phyloP scores from a whole-genome alignment of 2,113 vertebrate species.

The Cynocephalus volans region DNA sequence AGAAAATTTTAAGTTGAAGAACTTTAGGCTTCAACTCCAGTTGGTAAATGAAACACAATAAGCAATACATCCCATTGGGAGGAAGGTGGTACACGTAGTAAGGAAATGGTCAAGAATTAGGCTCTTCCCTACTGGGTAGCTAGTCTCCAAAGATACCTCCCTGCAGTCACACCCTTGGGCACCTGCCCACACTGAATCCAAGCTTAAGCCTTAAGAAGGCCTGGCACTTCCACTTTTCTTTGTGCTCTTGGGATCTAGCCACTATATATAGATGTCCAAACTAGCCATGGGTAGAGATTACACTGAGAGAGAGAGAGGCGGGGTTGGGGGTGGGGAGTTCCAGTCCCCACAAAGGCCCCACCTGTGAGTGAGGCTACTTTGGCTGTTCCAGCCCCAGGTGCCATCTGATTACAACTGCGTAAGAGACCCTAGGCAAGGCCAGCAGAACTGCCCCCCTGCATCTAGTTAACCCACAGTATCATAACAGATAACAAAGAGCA shows the following conservation, averaged over 20 bases:
- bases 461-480: not conserved
- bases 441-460: not conserved
- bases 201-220: not conserved
- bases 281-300: not conserved
- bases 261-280: not conserved
- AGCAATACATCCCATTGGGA: not conserved
- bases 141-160: not conserved
- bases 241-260: not conserved
- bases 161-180: not conserved
- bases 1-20: not conserved
- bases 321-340: too few relatives aligned
- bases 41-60: not conserved
- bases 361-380: not conserved
- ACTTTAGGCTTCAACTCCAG: not conserved
- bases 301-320: not conserved
- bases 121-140: not conserved
- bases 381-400: not conserved
- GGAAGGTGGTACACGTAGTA: not conserved
- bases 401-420: not conserved
- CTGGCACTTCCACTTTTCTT: too few relatives aligned
- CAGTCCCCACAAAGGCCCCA: not conserved
- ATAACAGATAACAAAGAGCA: not conserved
- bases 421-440: not conserved
- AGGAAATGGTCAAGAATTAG: not conserved
- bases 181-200: not conserved